Base-by-base conservation (phyloP, 2,113 vertebrate genomes). In the Capreolus pygargus region DNA sequence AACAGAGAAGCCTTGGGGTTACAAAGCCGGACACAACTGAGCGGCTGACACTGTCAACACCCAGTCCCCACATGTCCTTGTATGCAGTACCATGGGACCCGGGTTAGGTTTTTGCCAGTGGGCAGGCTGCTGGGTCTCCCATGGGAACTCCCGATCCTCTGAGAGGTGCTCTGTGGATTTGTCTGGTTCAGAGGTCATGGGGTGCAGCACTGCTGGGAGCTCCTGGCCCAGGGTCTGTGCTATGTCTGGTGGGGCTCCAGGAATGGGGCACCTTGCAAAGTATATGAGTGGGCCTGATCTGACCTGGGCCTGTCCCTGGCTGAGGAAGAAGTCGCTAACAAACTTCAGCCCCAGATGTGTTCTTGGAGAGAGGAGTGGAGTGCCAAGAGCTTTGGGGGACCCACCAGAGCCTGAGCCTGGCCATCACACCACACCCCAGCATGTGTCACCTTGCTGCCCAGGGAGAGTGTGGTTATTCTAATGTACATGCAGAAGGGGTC, bases 151-250 rank as follows among this genome's bases (percentile, higher is more conserved):
- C 7, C 1, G 4, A 14, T 11, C 57, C 25, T 84, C 76, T 6
- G 23, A 67, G 60, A 21, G 28, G 61, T 8, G 11, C 7, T 39
- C 60, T 4, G 0, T 6, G 61, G 12, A 13, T 10, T 55, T 47
- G 30, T 28, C 47, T 28, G 54, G 25, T 6, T 64, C 12, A 1
- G 81, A 36, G 50, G 70, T 25, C 19, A 14, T 0, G 2, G 30
- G n/a, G 30, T 30, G 14, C 13, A 7, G 45, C 9, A 14, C 12
- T 13, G 8, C 43, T 25, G 7, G 61, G 7, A 7, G 6, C 33
- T 54, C 45, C 78, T 0, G 15, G 33, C 11, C 1, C 0, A 17
- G 74, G 45, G 21, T 33, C 19, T 2, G 1, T 8, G 0, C 14
- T 1, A 1, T 13, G 23, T 78, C 33, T 23, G 9, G 0, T 8